Percentiles rank a stretch among this genome's conserved stretches.
phyloP scores from a whole-genome alignment of 2,797 vertebrate species.

The Enteromius argenteus region DNA sequence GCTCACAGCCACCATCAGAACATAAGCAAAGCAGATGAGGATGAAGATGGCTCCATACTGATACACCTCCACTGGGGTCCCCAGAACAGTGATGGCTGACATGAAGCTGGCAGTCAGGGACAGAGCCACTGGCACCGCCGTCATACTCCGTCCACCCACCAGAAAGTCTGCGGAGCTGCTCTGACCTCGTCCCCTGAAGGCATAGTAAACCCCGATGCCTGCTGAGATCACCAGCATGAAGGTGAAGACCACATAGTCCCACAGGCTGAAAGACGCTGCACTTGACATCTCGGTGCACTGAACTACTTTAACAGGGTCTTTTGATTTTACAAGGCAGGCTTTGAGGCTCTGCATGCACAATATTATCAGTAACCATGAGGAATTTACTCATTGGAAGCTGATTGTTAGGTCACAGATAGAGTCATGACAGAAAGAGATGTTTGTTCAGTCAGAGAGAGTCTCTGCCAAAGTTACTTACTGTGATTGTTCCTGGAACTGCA shows the following conservation, averaged over 20 bases:
- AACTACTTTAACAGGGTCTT: not conserved
- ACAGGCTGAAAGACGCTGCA: conserved; percentile 71
- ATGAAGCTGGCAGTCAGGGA: conserved; percentile 96
- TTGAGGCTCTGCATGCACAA: not conserved
- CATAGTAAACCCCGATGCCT: conserved; percentile 87
- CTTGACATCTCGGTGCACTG: conserved; percentile 22
- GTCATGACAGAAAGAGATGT: conserved; percentile 26
- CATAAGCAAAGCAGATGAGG: conserved; percentile 81
- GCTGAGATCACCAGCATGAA: conserved; percentile 88
- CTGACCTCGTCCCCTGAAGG: conserved; percentile 78
- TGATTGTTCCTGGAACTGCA: conserved; percentile 52
- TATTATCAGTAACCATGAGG: not conserved
- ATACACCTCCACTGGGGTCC: conserved; percentile 91
- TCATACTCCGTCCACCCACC: conserved; percentile 86
- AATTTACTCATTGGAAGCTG: not conserved
- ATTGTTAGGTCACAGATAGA: conserved; percentile 5
- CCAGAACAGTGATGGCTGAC: conserved; percentile 93
- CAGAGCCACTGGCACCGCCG: conserved; percentile 86
- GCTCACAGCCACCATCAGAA: conserved; percentile 80
- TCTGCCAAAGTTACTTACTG: conserved; percentile 46
- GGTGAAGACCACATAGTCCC: conserved; percentile 92
- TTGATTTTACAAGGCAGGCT: not conserved
- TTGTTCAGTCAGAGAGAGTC: conserved; percentile 45
- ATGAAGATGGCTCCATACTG: conserved; percentile 82
- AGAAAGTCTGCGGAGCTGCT: conserved; percentile 85